phyloP scores from a whole-genome alignment of 2,888 invertebrate species.

The Xestia sexstrigata region DNA sequence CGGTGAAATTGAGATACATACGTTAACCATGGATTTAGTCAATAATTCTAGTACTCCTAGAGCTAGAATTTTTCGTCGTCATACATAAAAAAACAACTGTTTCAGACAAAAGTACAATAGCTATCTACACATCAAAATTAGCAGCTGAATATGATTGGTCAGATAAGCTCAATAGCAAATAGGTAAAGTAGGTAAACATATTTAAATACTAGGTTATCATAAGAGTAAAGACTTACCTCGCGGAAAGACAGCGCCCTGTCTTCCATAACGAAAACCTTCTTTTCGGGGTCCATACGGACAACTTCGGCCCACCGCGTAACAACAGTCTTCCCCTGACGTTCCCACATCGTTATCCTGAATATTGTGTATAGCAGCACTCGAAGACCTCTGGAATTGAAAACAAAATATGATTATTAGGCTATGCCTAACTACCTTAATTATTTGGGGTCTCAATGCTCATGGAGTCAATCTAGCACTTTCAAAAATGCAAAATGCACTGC shows the following conservation, averaged over 20 bases:
- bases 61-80: background rate
- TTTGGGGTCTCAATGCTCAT: background rate
- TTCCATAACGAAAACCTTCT: constrained; percentile 93
- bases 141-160: background rate
- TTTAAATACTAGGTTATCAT: constrained; percentile 17
- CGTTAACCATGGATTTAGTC: background rate
- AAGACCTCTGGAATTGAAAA: constrained; percentile 87
- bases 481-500: background rate
- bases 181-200: no score
- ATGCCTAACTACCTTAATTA: background rate
- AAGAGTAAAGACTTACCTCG: constrained; percentile 84
- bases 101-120: no score
- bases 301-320: constrained; percentile 90
- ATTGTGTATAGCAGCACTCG: constrained; percentile 89
- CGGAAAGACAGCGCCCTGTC: constrained; percentile 92
- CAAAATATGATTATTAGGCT: background rate
- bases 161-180: constrained; percentile 1
- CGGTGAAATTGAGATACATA: background rate
- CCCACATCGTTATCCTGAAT: constrained; percentile 88
- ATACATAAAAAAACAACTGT: no score
- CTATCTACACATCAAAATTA: no score
- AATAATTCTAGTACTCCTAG: background rate
- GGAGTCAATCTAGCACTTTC: background rate
- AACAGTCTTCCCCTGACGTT: constrained; percentile 89
- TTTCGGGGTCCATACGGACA: constrained; percentile 90